Evolutionary conservation across 2,113 vertebrate species (phyloP).

Genomic region (Poeciliopsis prolifica): DNA sequence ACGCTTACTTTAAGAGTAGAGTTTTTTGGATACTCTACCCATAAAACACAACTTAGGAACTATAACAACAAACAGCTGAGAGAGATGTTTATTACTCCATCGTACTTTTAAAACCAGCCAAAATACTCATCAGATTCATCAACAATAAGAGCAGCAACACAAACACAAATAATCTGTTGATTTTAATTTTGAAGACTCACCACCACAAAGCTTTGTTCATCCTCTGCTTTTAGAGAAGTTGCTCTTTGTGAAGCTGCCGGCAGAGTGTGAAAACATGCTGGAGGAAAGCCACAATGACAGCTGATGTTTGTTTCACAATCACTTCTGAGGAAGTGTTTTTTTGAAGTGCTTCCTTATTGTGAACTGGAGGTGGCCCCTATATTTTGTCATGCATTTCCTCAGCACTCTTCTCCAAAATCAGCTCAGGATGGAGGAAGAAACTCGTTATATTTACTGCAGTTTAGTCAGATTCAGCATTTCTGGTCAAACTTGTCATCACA

Average conservation of each 20-base stretch:
- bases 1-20: too few relatives aligned
- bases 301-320: conserved; percentile 46
- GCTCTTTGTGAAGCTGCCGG: background rate
- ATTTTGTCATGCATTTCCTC: background rate
- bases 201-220: conserved; percentile 1
- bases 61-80: conserved; percentile 15
- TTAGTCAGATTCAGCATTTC: background rate
- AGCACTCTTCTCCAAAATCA: conserved; percentile 32
- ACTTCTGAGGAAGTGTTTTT: conserved; percentile 25
- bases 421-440: conserved; percentile 16
- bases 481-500: background rate
- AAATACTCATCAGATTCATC: background rate
- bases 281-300: background rate
- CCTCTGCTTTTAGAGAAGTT: conserved; percentile 1
- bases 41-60: conserved; percentile 7
- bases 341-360: conserved; percentile 35
- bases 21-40: background rate
- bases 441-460: background rate
- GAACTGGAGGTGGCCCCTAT: conserved; percentile 18
- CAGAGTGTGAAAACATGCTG: conserved; percentile 8
- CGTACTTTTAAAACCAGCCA: background rate
- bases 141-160: background rate
- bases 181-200: conserved; percentile 15
- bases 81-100: background rate
- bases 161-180: background rate